Evolutionary conservation across 2,113 vertebrate species (phyloP).

Genomic region (Chaenocephalus aceratus): DNA sequence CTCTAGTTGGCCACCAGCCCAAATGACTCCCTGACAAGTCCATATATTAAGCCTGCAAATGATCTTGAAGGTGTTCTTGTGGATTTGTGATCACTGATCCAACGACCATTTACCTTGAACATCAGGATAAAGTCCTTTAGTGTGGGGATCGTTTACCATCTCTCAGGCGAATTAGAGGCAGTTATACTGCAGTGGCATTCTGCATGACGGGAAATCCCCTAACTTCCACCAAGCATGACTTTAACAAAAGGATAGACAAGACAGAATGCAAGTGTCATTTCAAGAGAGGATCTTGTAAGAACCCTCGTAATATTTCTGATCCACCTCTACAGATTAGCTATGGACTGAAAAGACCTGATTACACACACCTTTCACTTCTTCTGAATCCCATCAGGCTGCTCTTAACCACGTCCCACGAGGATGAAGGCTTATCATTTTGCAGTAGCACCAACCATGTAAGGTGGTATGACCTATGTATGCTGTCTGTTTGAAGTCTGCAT

Average conservation of each 20-base stretch:
- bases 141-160: background rate
- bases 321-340: slow-evolving; percentile 21
- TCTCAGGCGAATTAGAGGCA: background rate
- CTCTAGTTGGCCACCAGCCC: too few relatives aligned
- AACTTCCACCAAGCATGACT: slow-evolving; percentile 53
- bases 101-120: too few relatives aligned
- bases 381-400: slow-evolving; percentile 44
- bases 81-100: too few relatives aligned
- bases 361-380: slow-evolving; percentile 30
- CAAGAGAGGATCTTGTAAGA: slow-evolving; percentile 42
- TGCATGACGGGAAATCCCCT: slow-evolving; percentile 30
- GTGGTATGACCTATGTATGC: slow-evolving; percentile 48
- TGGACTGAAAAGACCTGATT: slow-evolving; percentile 31
- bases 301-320: slow-evolving; percentile 35
- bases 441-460: slow-evolving; percentile 55
- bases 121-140: too few relatives aligned
- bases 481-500: slow-evolving; percentile 44
- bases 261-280: slow-evolving; percentile 28
- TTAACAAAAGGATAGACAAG: slow-evolving; percentile 50
- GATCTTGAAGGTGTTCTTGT: too few relatives aligned
- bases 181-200: background rate
- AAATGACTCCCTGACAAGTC: too few relatives aligned
- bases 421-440: too few relatives aligned
- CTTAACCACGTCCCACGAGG: slow-evolving; percentile 46
- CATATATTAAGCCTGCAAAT: too few relatives aligned